These are phyloP conservation scores for Montifringilla adamsi DNA, from an alignment of 2,113 vertebrate genomes.

Conservation along the genomic window DNA sequence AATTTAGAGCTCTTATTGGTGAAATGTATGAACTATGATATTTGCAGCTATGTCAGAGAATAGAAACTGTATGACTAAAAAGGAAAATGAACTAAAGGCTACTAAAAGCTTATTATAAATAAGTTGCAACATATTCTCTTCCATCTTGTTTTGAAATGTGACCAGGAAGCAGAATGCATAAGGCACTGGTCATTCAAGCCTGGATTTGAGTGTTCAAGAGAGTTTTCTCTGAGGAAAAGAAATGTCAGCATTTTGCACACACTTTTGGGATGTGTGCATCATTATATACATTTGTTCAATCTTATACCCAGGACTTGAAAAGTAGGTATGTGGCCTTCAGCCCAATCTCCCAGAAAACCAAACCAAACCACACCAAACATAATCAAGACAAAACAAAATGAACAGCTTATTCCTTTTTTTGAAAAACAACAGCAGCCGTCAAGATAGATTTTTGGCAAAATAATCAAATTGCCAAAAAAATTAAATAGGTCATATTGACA, in stretches of 20 bases:
- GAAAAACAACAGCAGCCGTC: not conserved
- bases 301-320: not conserved
- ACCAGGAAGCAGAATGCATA: not conserved
- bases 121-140: not conserved
- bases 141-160: not conserved
- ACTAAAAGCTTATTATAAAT: not conserved
- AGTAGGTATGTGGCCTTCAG: not conserved
- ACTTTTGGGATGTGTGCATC: not conserved
- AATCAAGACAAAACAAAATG: not conserved
- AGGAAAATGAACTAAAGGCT: not conserved
- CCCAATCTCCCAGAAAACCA: not conserved
- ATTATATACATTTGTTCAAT: not conserved
- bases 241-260: not conserved
- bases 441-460: not conserved
- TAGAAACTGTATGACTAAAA: not conserved
- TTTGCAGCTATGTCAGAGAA: not conserved
- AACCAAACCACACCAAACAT: not conserved
- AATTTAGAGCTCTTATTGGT: not conserved
- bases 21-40: not conserved
- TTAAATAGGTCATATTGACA: not conserved
- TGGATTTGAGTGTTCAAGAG: not conserved
- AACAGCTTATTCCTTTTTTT: not conserved
- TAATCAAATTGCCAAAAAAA: not conserved
- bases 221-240: not conserved
- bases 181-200: not conserved